These are phyloP conservation scores for Cherax destructor DNA, from an alignment of 1,140 invertebrate species.

Conservation along the genomic window DNA sequence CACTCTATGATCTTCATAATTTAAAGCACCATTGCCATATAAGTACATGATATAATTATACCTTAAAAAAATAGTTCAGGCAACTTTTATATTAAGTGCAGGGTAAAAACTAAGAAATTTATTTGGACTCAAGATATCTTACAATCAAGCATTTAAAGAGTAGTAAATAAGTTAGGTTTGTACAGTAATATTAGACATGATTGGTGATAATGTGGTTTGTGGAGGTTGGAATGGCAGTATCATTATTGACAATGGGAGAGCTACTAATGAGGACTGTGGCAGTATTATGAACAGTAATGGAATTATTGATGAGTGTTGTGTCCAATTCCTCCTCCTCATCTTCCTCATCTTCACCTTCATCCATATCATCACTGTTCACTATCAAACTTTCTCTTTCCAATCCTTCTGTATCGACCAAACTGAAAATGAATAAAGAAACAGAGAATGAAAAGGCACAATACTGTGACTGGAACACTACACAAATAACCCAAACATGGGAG, in stretches of 20 bases:
- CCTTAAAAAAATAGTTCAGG: not conserved
- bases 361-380: slow-evolving; percentile 26
- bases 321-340: slow-evolving; percentile 54
- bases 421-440: slow-evolving; percentile 24
- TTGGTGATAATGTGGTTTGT: slow-evolving; percentile 5
- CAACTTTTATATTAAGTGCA: not conserved
- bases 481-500: too few relatives aligned
- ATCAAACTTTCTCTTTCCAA: slow-evolving; percentile 58
- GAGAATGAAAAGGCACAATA: not conserved
- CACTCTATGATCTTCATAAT: too few relatives aligned
- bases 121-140: not conserved
- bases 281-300: not conserved
- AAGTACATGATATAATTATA: not conserved
- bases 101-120: not conserved
- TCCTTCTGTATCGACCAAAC: slow-evolving; percentile 61
- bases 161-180: not conserved
- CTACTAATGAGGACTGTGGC: slow-evolving; percentile 20
- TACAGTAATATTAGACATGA: slow-evolving; percentile 35
- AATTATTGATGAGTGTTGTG: slow-evolving; percentile 34
- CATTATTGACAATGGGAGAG: slow-evolving; percentile 13
- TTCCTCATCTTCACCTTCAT: slow-evolving; percentile 30
- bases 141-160: not conserved
- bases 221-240: not conserved
- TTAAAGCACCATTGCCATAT: too few relatives aligned
- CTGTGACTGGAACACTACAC: too few relatives aligned